Evolutionary conservation across 2,797 vertebrate species (phyloP).

Genomic region (Enteromius fasciolatus): DNA sequence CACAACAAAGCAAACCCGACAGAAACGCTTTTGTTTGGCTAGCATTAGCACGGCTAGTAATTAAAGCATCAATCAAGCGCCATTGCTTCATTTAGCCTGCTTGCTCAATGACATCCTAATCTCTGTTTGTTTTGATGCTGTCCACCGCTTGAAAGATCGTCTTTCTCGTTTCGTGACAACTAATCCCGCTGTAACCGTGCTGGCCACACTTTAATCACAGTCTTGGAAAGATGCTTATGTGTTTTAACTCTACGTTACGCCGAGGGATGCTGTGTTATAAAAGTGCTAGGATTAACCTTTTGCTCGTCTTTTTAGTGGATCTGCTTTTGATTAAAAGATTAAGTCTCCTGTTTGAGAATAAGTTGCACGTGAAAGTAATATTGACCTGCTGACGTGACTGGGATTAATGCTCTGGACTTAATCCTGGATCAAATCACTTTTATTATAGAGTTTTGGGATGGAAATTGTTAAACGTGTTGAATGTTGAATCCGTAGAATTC

Average conservation of each 20-base stretch:
- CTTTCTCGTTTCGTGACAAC: conserved; percentile 14
- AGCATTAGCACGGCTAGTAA: conserved; percentile 19
- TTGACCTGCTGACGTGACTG: conserved; percentile 11
- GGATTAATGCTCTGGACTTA: conserved; percentile 6
- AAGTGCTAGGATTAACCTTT: conserved; percentile 44
- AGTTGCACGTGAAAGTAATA: conserved; percentile 12
- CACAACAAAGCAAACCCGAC: not conserved
- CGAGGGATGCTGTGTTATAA: conserved; percentile 29
- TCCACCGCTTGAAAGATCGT: not conserved
- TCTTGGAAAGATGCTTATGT: conserved; percentile 42
- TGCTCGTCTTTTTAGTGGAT: conserved; percentile 50
- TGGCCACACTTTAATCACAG: conserved; percentile 49
- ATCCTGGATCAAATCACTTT: conserved; percentile 22
- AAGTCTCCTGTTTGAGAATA: conserved; percentile 21
- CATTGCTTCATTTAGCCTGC: not conserved
- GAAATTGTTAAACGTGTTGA: not conserved
- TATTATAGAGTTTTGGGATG: conserved; percentile 24
- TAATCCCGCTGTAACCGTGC: conserved; percentile 36
- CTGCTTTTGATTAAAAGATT: conserved; percentile 57
- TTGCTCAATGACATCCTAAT: not conserved
- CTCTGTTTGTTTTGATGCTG: conserved; percentile 1
- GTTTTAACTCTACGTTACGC: conserved; percentile 35
- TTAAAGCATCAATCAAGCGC: conserved; percentile 1
- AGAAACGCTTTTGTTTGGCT: conserved; percentile 19
- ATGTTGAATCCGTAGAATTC: no score